Conservation (phyloP, 2,113 vertebrate genomes). For the Aspiorhynchus laticeps region DNA sequence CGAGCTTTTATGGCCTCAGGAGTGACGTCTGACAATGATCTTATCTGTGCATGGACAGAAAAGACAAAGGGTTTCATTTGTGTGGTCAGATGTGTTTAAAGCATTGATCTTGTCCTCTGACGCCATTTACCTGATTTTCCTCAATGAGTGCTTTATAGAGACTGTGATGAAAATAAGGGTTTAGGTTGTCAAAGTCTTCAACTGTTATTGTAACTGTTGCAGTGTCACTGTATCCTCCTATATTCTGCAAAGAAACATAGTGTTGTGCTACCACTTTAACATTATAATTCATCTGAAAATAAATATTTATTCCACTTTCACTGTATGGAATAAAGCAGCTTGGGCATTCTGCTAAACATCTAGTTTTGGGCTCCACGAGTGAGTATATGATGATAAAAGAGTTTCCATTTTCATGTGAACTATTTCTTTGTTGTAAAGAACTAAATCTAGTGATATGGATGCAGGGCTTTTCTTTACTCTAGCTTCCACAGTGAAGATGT, state of each 20-base stretch:
- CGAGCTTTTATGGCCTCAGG: no score
- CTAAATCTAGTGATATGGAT: neutral
- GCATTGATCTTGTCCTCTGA: neutral
- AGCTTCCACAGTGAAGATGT: constrained; percentile 74
- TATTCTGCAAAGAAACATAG: constrained; percentile 59
- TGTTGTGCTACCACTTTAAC: neutral
- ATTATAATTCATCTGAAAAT: neutral
- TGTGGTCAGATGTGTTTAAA: neutral
- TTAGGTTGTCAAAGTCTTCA: constrained; percentile 77
- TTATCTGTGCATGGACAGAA: constrained; percentile 62
- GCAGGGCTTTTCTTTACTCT: constrained; percentile 61
- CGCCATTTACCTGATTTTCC: constrained; percentile 73
- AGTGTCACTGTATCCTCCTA: constrained; percentile 10
- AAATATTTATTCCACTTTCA: neutral
- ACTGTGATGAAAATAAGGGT: constrained; percentile 76
- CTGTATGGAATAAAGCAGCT: neutral
- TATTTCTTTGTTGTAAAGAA: no score
- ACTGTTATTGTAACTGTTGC: constrained; percentile 65
- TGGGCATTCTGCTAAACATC: neutral
- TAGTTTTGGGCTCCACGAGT: neutral
- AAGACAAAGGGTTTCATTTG: neutral
- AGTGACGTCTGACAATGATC: constrained; percentile 55
- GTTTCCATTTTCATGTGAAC: no score
- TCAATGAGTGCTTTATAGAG: constrained; percentile 70
- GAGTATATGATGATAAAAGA: no score